Percentiles rank a stretch among this genome's conserved stretches.
Conservation (phyloP, 2,888 invertebrate species). For the Spisula solida region DNA sequence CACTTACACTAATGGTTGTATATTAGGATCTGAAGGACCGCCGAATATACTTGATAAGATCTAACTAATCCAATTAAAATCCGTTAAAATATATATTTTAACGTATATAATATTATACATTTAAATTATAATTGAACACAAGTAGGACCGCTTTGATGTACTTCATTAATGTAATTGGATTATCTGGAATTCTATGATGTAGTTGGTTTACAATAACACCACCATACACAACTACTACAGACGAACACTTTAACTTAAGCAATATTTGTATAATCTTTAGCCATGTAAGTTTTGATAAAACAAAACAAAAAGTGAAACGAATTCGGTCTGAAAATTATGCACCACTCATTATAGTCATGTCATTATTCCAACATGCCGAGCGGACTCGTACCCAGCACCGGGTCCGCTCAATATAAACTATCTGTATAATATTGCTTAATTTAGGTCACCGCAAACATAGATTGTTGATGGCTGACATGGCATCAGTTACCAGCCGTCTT, state of each 20-base stretch:
- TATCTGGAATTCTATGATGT: neutral
- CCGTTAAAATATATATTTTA: neutral
- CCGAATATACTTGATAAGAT: neutral
- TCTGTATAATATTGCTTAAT: too few species aligned
- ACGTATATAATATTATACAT: neutral
- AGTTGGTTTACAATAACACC: neutral
- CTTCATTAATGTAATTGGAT: neutral
- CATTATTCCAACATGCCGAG: too few species aligned
- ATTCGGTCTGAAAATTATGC: too few species aligned
- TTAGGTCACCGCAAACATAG: too few species aligned
- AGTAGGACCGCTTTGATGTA: neutral
- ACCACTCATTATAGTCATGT: too few species aligned
- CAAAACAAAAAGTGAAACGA: too few species aligned
- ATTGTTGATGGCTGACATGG: too few species aligned
- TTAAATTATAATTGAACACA: neutral
- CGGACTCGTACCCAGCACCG: too few species aligned
- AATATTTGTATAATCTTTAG: neutral
- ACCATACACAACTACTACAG: neutral
- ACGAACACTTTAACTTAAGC: neutral
- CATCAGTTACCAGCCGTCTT: too few species aligned
- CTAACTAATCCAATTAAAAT: constrained; percentile 39
- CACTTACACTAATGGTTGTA: constrained; percentile 42
- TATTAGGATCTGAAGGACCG: constrained; percentile 46
- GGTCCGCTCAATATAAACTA: too few species aligned
- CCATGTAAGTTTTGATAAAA: too few species aligned